Percentiles rank a stretch among this genome's conserved stretches.
Evolutionary conservation across 2,888 invertebrate species (phyloP).

Genomic region (Keiferia lycopersicella): DNA sequence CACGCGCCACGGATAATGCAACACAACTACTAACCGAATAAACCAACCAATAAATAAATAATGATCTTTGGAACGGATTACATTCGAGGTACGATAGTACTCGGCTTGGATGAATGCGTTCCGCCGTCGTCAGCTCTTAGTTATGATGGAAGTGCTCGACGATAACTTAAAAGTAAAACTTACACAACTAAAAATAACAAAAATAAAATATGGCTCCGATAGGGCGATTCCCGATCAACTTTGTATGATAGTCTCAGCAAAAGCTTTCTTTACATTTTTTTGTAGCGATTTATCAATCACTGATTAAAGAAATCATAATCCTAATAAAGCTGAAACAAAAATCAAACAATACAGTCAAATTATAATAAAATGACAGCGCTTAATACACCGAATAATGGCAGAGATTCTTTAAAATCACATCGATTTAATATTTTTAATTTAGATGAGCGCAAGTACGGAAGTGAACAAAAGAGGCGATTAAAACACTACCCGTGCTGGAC

Average conservation of each 20-base stretch:
- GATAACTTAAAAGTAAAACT: constrained; percentile 31
- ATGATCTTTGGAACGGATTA: constrained; percentile 75
- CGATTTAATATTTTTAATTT: constrained; percentile 46
- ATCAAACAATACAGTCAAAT: constrained; percentile 23
- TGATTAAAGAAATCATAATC: neutral
- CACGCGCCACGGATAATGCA: constrained; percentile 42
- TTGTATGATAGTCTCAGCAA: constrained; percentile 25
- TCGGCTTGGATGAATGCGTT: constrained; percentile 41
- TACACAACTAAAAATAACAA: constrained; percentile 42
- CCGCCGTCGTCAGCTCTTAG: constrained; percentile 37
- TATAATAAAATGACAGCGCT: constrained; percentile 40
- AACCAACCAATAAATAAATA: constrained; percentile 76
- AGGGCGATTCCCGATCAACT: constrained; percentile 37
- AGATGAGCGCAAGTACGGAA: constrained; percentile 51
- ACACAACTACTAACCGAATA: constrained; percentile 53
- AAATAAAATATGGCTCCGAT: constrained; percentile 44
- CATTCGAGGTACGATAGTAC: constrained; percentile 58
- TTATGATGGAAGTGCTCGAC: neutral
- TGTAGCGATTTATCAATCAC: constrained; percentile 17
- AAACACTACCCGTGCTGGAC: constrained; percentile 34
- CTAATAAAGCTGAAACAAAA: constrained; percentile 7
- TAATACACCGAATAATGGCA: constrained; percentile 41
- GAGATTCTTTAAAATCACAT: constrained; percentile 32
- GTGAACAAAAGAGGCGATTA: constrained; percentile 33
- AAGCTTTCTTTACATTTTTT: constrained; percentile 4